Base-by-base conservation (phyloP, 2,113 vertebrate genomes). In the Bucco capensis region DNA sequence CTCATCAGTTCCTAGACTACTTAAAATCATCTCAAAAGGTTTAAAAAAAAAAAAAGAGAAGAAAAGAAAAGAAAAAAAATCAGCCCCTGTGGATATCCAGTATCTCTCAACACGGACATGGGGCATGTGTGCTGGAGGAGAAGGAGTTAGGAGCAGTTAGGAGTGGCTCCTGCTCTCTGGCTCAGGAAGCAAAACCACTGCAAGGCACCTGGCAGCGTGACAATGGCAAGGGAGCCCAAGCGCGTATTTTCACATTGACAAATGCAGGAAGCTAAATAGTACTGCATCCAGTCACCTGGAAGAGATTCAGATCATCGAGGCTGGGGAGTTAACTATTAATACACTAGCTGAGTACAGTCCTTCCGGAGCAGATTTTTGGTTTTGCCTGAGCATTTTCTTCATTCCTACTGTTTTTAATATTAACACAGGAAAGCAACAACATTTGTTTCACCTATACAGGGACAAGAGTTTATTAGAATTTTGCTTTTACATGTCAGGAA, bases 211-310 rank as follows among this genome's bases (percentile, higher is more conserved):
- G 13, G 44, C 38, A 13, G 46, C 6, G 19, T 16, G 15, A 65
- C 72, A 77, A 70, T 3, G 49, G 90, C 7, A 53, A 49, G 77
- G 87, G 62, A 74, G 92, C 78, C 62, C 40, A 11, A 57, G 87
- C 8, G 42, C n/a, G 10, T 25, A 12, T 91, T 92, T 97, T 84
- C 97, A 95, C 97, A 95, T 57, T 92, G 95, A 97, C 96, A 97
- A 96, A 96, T 9, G 90, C 92, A 88, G 97, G 92, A 95, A 94
- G 75, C 91, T 86, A 89, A 97, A 89, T 86, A 90, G 76, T 62
- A 88, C 90, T 93, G 92, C 89, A 14, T 85, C 84, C 89, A 0
- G 67, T 84, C 90, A 95, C 94, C 94, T 94, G 95, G 92, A 91
- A 93, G 91, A 94, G 93, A 84, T 89, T 95, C 89, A 70, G 70